phyloP scores from a whole-genome alignment of 1,140 invertebrate genomes.

The Caerostris darwini region DNA sequence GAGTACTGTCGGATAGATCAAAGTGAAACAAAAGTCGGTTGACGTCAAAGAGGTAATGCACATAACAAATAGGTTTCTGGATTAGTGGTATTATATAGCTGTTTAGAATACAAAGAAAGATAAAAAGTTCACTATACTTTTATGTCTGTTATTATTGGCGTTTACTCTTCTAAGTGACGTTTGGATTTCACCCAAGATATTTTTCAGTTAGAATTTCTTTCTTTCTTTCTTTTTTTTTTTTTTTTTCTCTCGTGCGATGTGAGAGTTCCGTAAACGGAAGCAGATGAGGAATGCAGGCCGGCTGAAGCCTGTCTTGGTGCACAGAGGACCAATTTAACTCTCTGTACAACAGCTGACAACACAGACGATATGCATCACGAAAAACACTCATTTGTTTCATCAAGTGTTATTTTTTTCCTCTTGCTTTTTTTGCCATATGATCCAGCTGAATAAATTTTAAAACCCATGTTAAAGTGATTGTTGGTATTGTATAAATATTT shows the following conservation, averaged over 20 bases:
- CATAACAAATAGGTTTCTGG: not conserved
- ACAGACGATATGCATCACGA: not conserved
- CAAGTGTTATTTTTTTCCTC: not conserved
- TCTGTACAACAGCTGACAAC: not conserved
- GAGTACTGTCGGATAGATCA: too few species aligned
- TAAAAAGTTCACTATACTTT: not conserved
- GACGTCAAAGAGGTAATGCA: too few species aligned
- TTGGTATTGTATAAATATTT: too few species aligned
- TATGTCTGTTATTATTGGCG: not conserved
- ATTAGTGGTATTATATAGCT: not conserved
- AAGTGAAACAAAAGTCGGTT: too few species aligned
- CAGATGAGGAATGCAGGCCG: not conserved
- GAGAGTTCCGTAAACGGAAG: constrained; percentile 19
- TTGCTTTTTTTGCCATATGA: too few species aligned
- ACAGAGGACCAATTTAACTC: not conserved
- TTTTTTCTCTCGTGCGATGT: not conserved
- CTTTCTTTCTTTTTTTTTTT: not conserved
- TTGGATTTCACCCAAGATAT: not conserved
- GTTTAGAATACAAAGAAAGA: constrained; percentile 5
- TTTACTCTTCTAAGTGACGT: not conserved
- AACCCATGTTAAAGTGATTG: too few species aligned
- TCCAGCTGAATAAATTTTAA: too few species aligned
- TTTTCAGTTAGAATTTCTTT: not conserved
- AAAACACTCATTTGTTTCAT: not conserved
- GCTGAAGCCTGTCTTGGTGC: not conserved